Evolutionary conservation across 2,113 vertebrate species (phyloP).

Genomic region (Lampris incognitus): DNA sequence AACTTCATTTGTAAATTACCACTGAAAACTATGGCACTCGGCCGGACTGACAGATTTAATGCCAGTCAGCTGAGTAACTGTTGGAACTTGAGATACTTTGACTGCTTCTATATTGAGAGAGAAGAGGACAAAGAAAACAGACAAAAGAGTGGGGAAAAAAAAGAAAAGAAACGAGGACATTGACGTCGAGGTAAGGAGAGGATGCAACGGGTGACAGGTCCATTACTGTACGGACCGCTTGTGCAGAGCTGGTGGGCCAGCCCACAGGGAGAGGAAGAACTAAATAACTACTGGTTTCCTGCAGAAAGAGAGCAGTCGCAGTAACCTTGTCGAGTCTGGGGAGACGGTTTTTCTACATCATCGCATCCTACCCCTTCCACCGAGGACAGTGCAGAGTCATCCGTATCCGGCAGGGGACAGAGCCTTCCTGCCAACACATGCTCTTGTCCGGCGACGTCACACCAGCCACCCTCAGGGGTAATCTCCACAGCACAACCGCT

Average conservation of each 20-base stretch:
- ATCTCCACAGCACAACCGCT: conserved; percentile 41
- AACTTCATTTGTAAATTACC: too few species aligned
- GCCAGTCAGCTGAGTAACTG: neutral
- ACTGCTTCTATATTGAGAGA: neutral
- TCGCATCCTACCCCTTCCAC: neutral
- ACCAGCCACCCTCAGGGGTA: conserved; percentile 45
- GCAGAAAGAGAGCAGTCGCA: neutral
- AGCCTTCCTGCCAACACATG: conserved; percentile 38
- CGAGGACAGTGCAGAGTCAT: conserved; percentile 31
- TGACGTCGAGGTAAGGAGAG: neutral
- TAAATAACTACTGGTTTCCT: conserved; percentile 37
- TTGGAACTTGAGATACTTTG: neutral
- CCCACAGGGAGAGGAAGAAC: conserved; percentile 23
- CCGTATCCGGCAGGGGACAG: conserved; percentile 37
- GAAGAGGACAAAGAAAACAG: neutral
- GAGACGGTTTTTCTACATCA: conserved; percentile 5
- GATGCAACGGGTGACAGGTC: neutral
- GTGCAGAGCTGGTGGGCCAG: neutral
- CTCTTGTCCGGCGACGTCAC: conserved; percentile 39
- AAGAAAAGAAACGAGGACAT: neutral
- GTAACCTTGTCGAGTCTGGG: conserved; percentile 25
- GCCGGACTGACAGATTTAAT: neutral
- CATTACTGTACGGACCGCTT: neutral
- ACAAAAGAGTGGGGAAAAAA: neutral
- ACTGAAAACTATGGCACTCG: neutral